Base-by-base conservation (phyloP, 1,140 invertebrate species). In the Drosophila repletoides region DNA sequence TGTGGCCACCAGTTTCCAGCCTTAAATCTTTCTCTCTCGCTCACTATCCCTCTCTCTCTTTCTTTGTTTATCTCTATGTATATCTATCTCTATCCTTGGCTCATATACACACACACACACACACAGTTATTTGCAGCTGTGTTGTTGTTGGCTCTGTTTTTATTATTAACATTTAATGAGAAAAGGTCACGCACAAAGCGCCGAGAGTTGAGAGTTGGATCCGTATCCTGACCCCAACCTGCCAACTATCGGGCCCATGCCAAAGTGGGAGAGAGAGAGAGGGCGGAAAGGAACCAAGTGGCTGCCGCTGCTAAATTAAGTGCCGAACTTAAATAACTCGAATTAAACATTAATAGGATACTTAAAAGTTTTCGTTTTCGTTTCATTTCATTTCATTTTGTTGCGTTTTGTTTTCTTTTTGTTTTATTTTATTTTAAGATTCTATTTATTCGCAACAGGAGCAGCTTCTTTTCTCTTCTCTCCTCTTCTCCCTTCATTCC, bases 321-420 rank as follows among this genome's bases (percentile, higher is more conserved):
- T 84, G 76, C 67, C 80, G 70, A 84, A 84, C 80, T 84, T 84
- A 84, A 84, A 84, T 84, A 84, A 84, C 80, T 84, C 76, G 80
- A 84, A 86, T 84, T 80, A 84, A 86, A 84, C 80, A 86, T 84
- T 84, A 84, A 84, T 84, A 76, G 80, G 53, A 60, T 86, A 84
- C 80, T 84, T 80, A 84, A 84, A 86, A 84, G 80, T 84, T 84
- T 86, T 72, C 55, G 80, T 60, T 67, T 40, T 72, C 48, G 26
- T 41, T 68, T 58, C 33, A 10, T 48, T 33, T 67, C 45, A 38
- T 80, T 76, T 71, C 38, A 22, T 28, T 51, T 60, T 14, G n/a
- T 34, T 48, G 51, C 22, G n/a, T n/a, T 26, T 41, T 14, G 3
- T 19, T 49, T 53, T 38, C n/a, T 12, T 29, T 41, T 64, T 19